Base-by-base conservation (phyloP, 1,140 invertebrate genomes). In the Gryllus bimaculatus region DNA sequence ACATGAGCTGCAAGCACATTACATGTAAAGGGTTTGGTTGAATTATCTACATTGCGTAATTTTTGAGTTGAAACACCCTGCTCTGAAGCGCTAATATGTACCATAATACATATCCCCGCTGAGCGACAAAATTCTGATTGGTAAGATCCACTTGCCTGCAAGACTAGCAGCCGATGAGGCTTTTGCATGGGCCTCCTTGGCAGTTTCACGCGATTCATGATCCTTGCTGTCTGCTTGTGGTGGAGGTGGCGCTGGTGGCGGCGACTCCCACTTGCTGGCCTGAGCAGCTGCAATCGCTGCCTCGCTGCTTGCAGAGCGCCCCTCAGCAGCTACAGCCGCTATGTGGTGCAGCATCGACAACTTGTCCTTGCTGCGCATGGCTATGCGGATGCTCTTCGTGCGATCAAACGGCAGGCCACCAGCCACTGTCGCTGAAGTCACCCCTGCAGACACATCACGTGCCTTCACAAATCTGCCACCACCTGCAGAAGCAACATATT, bases 321-420 rank as follows among this genome's bases (percentile, higher is more conserved):
- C 39, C 18, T 18, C 26, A 20, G 47, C 39, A 8, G 48, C 4
- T 21, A 5, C 26, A 13, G n/a, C n/a, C 54, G 54, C 54, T 3
- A 66, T 66, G 54, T 66, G 54, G 10, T 66, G 54, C 10, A 66
- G 54, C 54, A 66, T 66, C 18, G 54, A 66, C 2, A 66, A 66
- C 54, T 66, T 66, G 10, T 66, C 54, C 78, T 91, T 90, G 80
- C 92, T 92, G 39, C 91, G 86, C 91, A 92, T 92, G 1, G 90
- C 87, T 0, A 92, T 90, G 5, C 90, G 87, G 82, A 92, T 91
- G 76, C 91, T 92, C 73, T 88, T 87, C 2, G 89, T 88, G 76
- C 85, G 87, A 81, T 90, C 89, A 7, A 66, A 66, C 3, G 54
- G 54, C 10, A 66, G 10, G 7, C 26, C 26, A 39, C 26, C 26